A percentile compares a stretch with the other conserved stretches of the same genome.
phyloP scores from a whole-genome alignment of 2,888 invertebrate species.

The Drosophila eohydei region DNA sequence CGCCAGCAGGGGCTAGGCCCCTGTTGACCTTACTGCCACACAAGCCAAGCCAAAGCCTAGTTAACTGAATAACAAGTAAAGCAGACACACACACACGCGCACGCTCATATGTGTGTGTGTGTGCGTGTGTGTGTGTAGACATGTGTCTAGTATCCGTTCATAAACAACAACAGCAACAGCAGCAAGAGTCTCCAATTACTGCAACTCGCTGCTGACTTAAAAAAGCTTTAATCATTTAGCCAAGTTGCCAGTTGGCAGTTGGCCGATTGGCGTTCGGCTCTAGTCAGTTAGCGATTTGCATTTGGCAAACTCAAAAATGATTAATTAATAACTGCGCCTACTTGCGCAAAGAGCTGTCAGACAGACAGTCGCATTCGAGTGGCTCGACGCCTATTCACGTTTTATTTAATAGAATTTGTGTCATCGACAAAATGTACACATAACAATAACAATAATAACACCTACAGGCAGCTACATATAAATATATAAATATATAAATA shows the following conservation, averaged over 20 bases:
- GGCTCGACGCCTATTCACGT: slow-evolving; percentile 37
- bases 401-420: slow-evolving; percentile 51
- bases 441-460: slow-evolving; percentile 20
- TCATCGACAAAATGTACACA: slow-evolving; percentile 37
- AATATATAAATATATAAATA: background rate
- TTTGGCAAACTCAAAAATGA: slow-evolving; percentile 58
- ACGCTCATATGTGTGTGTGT: slow-evolving; percentile 1
- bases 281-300: slow-evolving; percentile 49
- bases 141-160: slow-evolving; percentile 28
- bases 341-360: slow-evolving; percentile 42
- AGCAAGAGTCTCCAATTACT: slow-evolving; percentile 62
- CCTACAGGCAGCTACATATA: slow-evolving; percentile 15
- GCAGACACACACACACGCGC: slow-evolving; percentile 14
- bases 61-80: slow-evolving; percentile 42
- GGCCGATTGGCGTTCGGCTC: slow-evolving; percentile 29
- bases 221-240: slow-evolving; percentile 42
- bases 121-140: background rate
- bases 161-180: slow-evolving; percentile 26
- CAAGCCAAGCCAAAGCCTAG: slow-evolving; percentile 35
- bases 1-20: slow-evolving; percentile 28
- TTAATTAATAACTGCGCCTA: slow-evolving; percentile 73
- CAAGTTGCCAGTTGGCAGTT: slow-evolving; percentile 48
- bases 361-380: slow-evolving; percentile 29
- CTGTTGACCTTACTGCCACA: slow-evolving; percentile 65
- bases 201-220: slow-evolving; percentile 56